Percentiles rank a stretch among this genome's conserved stretches.
Conservation (phyloP, 2,888 invertebrate genomes). For the Pseudoips prasinana region DNA sequence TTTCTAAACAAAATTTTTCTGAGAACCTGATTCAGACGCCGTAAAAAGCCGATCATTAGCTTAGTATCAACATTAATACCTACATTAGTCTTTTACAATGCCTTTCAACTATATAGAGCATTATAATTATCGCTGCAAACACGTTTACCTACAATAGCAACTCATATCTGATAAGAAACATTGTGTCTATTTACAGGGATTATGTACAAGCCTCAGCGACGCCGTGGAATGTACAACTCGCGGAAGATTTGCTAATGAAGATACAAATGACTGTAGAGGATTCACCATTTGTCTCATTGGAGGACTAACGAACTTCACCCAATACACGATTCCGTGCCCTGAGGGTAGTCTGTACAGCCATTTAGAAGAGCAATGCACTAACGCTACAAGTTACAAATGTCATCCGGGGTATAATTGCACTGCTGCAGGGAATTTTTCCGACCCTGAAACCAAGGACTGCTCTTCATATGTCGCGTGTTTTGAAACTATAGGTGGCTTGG, state of each 20-base stretch:
- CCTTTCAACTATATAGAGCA: too few species aligned
- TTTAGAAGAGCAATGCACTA: slow-evolving; percentile 59
- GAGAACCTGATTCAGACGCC: too few species aligned
- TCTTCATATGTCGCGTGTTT: slow-evolving; percentile 54
- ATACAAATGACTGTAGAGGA: slow-evolving; percentile 54
- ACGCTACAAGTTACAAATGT: slow-evolving; percentile 59
- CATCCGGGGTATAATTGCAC: slow-evolving; percentile 50
- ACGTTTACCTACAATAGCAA: slow-evolving; percentile 19
- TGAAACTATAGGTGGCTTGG: slow-evolving; percentile 44
- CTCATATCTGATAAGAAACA: slow-evolving; percentile 25
- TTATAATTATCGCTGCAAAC: too few species aligned
- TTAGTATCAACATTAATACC: too few species aligned
- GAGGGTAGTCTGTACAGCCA: slow-evolving; percentile 60
- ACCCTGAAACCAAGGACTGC: slow-evolving; percentile 40
- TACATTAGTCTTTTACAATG: too few species aligned
- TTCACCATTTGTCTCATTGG: slow-evolving; percentile 62
- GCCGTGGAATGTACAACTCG: slow-evolving; percentile 47
- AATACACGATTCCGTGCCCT: slow-evolving; percentile 62
- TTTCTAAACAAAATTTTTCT: too few species aligned
- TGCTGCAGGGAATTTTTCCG: slow-evolving; percentile 41
- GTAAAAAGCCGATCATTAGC: too few species aligned
- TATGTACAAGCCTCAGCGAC: slow-evolving; percentile 41
- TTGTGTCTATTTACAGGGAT: slow-evolving; percentile 51
- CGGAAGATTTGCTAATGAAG: slow-evolving; percentile 62
- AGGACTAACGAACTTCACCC: slow-evolving; percentile 44